Percentiles rank a stretch among this genome's conserved stretches.
These are phyloP conservation scores for Nysson spinosus DNA, from an alignment of 2,888 invertebrate genomes.

Conservation along the genomic window DNA sequence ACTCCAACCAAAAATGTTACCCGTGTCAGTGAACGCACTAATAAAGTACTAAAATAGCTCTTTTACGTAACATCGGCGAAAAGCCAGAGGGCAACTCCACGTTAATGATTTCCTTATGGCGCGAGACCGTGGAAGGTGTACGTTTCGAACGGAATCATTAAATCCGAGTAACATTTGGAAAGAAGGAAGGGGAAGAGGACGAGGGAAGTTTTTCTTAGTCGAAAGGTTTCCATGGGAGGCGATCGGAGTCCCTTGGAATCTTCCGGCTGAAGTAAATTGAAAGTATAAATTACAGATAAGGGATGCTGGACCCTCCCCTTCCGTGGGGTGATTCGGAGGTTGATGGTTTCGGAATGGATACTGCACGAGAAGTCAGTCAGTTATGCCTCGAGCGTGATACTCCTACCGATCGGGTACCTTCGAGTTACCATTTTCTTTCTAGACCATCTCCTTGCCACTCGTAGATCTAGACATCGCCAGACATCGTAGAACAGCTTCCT, in stretches of 20 bases:
- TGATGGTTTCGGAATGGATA: constrained; percentile 40
- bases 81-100: not conserved
- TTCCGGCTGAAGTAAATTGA: constrained; percentile 67
- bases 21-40: too few relatives aligned
- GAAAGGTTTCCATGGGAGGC: constrained; percentile 16
- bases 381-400: constrained; percentile 72
- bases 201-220: not conserved
- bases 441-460: constrained; percentile 6
- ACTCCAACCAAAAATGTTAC: not conserved
- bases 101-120: constrained; percentile 44
- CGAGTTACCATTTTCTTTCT: constrained; percentile 6
- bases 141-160: constrained; percentile 42
- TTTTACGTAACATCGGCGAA: not conserved
- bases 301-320: constrained; percentile 50
- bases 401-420: constrained; percentile 64
- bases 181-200: not conserved
- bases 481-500: constrained; percentile 40
- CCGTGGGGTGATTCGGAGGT: constrained; percentile 13
- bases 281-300: constrained; percentile 75
- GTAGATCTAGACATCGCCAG: constrained; percentile 54
- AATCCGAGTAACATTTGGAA: constrained; percentile 29
- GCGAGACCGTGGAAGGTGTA: constrained; percentile 42
- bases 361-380: constrained; percentile 59
- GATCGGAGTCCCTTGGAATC: constrained; percentile 34
- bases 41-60: too few relatives aligned